Base-by-base conservation (phyloP, 1,140 invertebrate species). In the Ceratosolen solmsi region DNA sequence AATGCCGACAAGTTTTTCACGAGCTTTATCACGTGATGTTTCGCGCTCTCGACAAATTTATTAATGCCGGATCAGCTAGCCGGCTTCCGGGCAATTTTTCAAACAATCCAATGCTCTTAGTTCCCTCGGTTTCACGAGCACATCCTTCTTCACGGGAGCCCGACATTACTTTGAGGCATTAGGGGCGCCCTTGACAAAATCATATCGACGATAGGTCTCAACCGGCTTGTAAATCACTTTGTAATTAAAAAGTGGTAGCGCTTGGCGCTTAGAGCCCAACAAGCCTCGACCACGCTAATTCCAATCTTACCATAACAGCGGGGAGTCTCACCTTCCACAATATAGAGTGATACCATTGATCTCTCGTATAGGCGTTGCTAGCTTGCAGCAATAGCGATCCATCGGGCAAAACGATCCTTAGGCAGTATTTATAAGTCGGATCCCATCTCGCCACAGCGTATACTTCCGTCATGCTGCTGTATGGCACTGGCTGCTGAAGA, bases 301-400 rank as follows among this genome's bases (percentile, higher is more conserved):
- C 7, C 22, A 30, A 27, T 27, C 27, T 30, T 30, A 11, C 13
- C 2, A 25, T 20, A 38, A 38, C 17, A n/a, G 17, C 63, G 20
- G 33, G 2, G 63, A 68, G 60, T 38, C 92, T 93, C 92, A 96
- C 96, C 93, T 96, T 96, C 96, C 96, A 97, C 74, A 95, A 91
- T 86, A 97, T 96, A 58, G 96, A 96, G 88, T 96, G 94, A 85
- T 95, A 94, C 96, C 96, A 97, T 88, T 97, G 96, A 92, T 97
- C 96, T 88, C 96, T 93, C 13, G 95, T 94, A 86, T 96, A 96
- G 51, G 94, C 93, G 88, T 96, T 96, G 86, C 94, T 95, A 30
- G 95, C 95, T 94, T 96, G 96, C 36, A 97, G 89, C 9, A 97
- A 91, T 25, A 96, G 90, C 46, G 96, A 96, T 71, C 96, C 96